Evolutionary conservation across 2,113 vertebrate genomes (phyloP), one percentile per base, ranked within the genome.

Genomic region (Meriones unguiculatus): DNA sequence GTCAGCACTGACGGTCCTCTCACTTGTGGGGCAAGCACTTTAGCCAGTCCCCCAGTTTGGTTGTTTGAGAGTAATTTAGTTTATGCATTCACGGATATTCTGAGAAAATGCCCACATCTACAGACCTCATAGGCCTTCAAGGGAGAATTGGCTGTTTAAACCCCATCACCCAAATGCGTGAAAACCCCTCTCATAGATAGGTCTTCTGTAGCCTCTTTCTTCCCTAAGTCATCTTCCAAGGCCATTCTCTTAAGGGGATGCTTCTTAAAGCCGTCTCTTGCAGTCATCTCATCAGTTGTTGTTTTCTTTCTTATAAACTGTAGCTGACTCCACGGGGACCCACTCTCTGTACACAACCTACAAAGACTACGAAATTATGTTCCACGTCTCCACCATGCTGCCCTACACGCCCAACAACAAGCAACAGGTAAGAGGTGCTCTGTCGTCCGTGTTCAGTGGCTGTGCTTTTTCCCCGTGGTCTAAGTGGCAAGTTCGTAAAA

Each of bases 301-400:
- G 2, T 62, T 72, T 78, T 98, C 96, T 82, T 93, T 85, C 97
- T 95, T 94, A 20, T 41, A 30, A 52, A 94, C 92, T 97, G 41
- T 98, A 99, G 99, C 99, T 98, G 99, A 99, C 98, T 99, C 99
- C 93, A 99, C 99, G 0, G 99, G 99, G 91, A 99, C 99, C 73
- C 99, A 99, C 96, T 99, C 99, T 96, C 98, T 99, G 6, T 99
- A 99, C 93, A 99, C 99, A 65, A 99, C 99, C 0, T 99, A 99
- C 97, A 99, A 99, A 97, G 99, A 99, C 98, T 99, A 99, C 95
- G 99, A 99, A 98, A 99, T 99, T 93, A 99, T 99, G 99, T 99
- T 99, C 98, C 99, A 99, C 0, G 99, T 99, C 92, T 99, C 99
- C 15, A 99, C 99, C 75, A 99, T 99, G 98, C 98, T 99, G 96